phyloP scores from a whole-genome alignment of 2,113 vertebrate species.

The Heliornis fulica region DNA sequence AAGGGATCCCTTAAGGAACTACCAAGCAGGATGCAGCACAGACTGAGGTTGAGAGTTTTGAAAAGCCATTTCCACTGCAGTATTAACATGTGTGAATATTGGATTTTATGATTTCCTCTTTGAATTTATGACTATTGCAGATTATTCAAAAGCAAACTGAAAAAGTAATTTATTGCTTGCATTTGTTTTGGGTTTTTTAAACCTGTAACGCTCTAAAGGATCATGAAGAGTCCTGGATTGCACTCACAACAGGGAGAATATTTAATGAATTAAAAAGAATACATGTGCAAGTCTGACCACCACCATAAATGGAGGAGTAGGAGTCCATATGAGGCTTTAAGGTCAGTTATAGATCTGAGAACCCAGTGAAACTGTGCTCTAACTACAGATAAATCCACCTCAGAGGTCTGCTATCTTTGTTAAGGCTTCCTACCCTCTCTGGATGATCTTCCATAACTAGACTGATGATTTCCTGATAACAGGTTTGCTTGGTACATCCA shows the following conservation, averaged over 20 bases:
- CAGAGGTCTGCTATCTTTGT: not conserved
- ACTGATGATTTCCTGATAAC: not conserved
- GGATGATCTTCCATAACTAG: not conserved
- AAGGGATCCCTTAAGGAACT: not conserved
- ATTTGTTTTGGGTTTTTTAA: conserved; percentile 9
- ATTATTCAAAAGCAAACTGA: conserved; percentile 4
- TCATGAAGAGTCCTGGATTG: not conserved
- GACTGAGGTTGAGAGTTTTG: not conserved
- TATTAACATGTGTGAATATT: not conserved
- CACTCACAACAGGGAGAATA: not conserved
- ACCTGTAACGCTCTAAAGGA: not conserved
- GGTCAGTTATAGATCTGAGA: not conserved
- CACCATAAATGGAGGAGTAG: not conserved
- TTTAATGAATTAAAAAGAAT: not conserved
- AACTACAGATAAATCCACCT: not conserved
- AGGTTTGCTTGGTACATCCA: not conserved
- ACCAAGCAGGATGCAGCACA: not conserved
- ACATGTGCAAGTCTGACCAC: not conserved
- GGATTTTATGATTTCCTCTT: conserved; percentile 33
- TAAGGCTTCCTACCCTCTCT: not conserved
- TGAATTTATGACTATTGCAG: conserved; percentile 29
- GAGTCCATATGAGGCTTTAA: not conserved
- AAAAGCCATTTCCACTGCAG: conserved; percentile 5
- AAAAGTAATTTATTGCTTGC: not conserved
- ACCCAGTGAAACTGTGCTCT: not conserved